A percentile compares a stretch with the other conserved stretches of the same genome.
Evolutionary conservation across 1,140 invertebrate genomes (phyloP).

Genomic region (Cylas formicarius): DNA sequence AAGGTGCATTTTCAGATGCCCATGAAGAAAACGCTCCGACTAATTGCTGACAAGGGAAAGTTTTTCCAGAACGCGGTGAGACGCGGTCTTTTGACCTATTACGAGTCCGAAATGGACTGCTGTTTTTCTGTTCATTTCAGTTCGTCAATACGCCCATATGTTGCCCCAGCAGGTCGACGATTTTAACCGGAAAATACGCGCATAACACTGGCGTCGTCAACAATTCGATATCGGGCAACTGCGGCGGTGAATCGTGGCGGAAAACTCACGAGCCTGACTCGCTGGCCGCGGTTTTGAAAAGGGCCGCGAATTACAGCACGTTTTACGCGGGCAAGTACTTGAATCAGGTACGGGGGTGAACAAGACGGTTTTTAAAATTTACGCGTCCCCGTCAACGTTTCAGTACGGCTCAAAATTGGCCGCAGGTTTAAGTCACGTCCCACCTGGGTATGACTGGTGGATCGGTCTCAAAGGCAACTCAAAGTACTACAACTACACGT

Average conservation of each 20-base stretch:
- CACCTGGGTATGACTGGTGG: constrained; percentile 77
- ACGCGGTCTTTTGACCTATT: no score
- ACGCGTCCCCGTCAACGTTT: constrained; percentile 6
- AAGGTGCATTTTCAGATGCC: constrained; percentile 50
- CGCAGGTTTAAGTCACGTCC: constrained; percentile 59
- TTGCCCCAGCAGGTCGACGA: constrained; percentile 80
- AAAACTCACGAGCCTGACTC: constrained; percentile 53
- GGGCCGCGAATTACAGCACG: constrained; percentile 58
- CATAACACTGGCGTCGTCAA: constrained; percentile 76
- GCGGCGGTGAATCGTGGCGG: constrained; percentile 63
- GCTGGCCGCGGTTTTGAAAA: constrained; percentile 57
- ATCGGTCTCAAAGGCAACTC: constrained; percentile 77
- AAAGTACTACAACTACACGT: constrained; percentile 77
- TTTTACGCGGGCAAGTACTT: constrained; percentile 86
- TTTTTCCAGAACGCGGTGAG: constrained; percentile 69
- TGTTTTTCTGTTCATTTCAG: constrained; percentile 41
- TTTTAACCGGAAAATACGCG: constrained; percentile 76
- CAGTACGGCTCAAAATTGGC: constrained; percentile 56
- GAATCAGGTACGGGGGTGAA: constrained; percentile 55
- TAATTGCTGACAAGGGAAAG: constrained; percentile 57
- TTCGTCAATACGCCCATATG: constrained; percentile 76
- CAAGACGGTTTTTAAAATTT: constrained; percentile 7
- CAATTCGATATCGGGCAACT: constrained; percentile 71
- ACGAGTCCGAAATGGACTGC: background rate
- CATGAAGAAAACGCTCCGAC: constrained; percentile 53